phyloP scores from a whole-genome alignment of 2,113 vertebrate species.

The Paradoxurus hermaphroditus region DNA sequence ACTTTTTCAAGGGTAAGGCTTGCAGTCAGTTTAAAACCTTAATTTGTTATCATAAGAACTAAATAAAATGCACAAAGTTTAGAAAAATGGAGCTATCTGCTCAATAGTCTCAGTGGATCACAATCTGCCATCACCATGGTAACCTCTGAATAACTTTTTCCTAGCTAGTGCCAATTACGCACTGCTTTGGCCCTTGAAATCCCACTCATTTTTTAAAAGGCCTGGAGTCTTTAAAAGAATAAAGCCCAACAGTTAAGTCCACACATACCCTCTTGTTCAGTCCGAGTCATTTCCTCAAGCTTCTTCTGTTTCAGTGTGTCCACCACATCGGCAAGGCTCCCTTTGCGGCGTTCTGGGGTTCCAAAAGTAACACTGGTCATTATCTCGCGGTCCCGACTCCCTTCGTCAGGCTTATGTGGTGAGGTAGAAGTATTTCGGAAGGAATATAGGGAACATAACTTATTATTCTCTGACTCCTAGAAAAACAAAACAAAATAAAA shows the following conservation, averaged over 20 bases:
- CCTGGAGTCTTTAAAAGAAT: constrained; percentile 35
- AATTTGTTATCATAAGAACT: constrained; percentile 70
- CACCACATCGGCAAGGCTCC: constrained; percentile 98
- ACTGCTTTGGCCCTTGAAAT: constrained; percentile 67
- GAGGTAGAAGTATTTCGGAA: constrained; percentile 99
- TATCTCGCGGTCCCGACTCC: constrained; percentile 96
- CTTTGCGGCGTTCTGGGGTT: constrained; percentile 98
- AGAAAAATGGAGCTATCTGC: constrained; percentile 66
- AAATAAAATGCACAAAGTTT: constrained; percentile 67
- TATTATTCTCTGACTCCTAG: constrained; percentile 99
- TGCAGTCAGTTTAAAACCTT: constrained; percentile 44
- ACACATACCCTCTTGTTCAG: constrained; percentile 96
- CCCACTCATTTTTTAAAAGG: constrained; percentile 56
- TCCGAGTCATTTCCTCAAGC: constrained; percentile 99
- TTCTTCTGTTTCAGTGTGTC: constrained; percentile 99
- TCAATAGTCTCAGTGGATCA: constrained; percentile 77
- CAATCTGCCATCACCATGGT: constrained; percentile 75
- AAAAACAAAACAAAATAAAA: constrained; percentile 79
- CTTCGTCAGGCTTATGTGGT: constrained; percentile 98
- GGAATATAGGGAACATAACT: constrained; percentile 99
- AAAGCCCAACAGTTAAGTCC: constrained; percentile 14
- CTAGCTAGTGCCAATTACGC: constrained; percentile 72
- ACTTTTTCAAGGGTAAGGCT: constrained; percentile 66
- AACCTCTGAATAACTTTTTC: constrained; percentile 77
- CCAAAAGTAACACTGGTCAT: constrained; percentile 96